Percentiles rank a stretch among this genome's conserved stretches.
Conservation (phyloP, 2,888 invertebrate species). For the Agrochola circellaris region DNA sequence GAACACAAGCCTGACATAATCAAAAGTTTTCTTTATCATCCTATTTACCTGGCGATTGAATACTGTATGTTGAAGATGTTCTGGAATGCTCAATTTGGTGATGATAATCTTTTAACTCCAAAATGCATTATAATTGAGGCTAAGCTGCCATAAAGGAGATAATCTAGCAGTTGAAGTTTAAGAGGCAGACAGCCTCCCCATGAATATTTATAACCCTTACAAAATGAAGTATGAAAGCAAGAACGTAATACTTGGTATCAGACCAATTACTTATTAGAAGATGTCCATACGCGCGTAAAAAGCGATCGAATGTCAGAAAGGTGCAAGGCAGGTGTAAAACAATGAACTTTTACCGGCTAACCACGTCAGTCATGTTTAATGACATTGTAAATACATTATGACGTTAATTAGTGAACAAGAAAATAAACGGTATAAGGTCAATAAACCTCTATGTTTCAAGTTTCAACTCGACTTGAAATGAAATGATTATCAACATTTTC, state of each 20-base stretch:
- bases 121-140: not conserved
- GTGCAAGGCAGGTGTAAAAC: slow-evolving; percentile 61
- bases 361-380: slow-evolving; percentile 24
- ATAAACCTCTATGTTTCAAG: not conserved
- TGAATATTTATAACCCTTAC: slow-evolving; percentile 2
- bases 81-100: not conserved
- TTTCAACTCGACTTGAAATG: not conserved
- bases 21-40: not conserved
- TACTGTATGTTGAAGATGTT: not conserved
- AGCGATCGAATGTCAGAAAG: slow-evolving; percentile 58
- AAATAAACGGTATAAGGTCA: not conserved
- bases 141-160: not conserved
- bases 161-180: not conserved
- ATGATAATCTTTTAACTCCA: not conserved
- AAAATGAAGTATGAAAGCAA: not conserved
- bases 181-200: not conserved
- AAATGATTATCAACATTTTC: not conserved
- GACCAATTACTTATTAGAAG: slow-evolving; percentile 37
- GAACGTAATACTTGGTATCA: not conserved
- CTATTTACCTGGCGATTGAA: not conserved
- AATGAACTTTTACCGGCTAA: slow-evolving; percentile 51
- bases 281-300: slow-evolving; percentile 19
- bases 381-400: slow-evolving; percentile 16
- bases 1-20: not conserved
- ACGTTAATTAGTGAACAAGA: slow-evolving; percentile 20